Percentiles rank a stretch among this genome's conserved stretches.
Conservation (phyloP, 2,797 vertebrate genomes). For the Myotis myotis region DNA sequence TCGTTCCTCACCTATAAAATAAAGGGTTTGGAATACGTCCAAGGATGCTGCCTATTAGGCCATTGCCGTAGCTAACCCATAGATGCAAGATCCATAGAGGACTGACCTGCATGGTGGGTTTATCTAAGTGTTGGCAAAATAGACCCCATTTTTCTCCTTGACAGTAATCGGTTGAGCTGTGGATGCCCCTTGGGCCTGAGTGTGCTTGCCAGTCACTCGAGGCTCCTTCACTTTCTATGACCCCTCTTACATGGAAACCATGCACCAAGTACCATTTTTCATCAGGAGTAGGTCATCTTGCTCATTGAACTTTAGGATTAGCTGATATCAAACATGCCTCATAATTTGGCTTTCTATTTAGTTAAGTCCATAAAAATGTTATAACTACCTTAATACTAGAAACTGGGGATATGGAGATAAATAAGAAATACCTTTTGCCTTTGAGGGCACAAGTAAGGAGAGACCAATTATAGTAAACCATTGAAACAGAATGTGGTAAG, state of each 20-base stretch:
- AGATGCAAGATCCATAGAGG: not conserved
- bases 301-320: not conserved
- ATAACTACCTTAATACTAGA: not conserved
- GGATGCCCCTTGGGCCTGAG: not conserved
- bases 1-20: not conserved
- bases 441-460: not conserved
- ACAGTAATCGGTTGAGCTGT: not conserved
- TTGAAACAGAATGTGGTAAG: not conserved
- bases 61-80: not conserved
- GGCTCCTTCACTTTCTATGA: not conserved
- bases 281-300: not conserved
- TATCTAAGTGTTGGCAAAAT: not conserved
- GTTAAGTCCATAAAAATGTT: not conserved
- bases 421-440: not conserved
- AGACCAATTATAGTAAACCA: not conserved
- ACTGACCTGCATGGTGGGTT: not conserved
- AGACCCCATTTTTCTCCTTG: not conserved
- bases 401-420: not conserved
- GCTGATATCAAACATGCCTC: not conserved
- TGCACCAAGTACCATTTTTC: not conserved
- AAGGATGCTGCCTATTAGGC: not conserved
- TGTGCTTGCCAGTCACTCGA: not conserved
- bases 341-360: not conserved
- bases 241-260: not conserved
- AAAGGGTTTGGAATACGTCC: not conserved